Evolutionary conservation across 2,797 vertebrate species (phyloP).

Genomic region (Manis javanica): DNA sequence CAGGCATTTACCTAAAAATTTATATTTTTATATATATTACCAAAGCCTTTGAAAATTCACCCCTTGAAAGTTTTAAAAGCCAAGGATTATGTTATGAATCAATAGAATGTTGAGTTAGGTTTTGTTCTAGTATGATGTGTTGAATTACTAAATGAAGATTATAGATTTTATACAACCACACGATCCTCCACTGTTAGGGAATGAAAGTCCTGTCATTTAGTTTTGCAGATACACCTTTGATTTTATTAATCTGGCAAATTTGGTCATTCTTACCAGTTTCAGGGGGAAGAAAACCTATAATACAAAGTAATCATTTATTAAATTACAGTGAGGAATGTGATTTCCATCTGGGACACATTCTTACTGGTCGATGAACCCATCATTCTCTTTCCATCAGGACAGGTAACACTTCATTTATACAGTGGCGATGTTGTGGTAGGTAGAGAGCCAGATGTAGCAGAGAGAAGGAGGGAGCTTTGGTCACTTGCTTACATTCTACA

Average conservation of each 20-base stretch:
- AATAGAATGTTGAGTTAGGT: not conserved
- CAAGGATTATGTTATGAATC: not conserved
- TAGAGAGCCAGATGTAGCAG: too few relatives aligned
- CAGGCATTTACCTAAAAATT: not conserved
- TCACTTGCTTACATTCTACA: too few relatives aligned
- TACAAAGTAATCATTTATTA: not conserved
- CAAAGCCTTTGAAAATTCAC: not conserved
- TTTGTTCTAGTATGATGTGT: not conserved
- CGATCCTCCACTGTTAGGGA: not conserved
- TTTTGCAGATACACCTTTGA: not conserved
- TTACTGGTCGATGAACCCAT: not conserved
- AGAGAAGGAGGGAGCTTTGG: too few relatives aligned
- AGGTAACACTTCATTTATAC: not conserved
- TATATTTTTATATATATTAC: not conserved
- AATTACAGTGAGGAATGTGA: not conserved
- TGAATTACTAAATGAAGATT: not conserved
- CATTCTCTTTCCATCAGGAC: not conserved
- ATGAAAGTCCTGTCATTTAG: not conserved
- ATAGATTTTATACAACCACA: not conserved
- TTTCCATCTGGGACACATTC: not conserved
- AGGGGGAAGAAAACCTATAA: not conserved
- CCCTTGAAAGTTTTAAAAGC: not conserved
- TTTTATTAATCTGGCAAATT: not conserved
- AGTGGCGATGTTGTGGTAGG: not conserved
- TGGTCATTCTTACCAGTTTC: not conserved